Percentiles rank a stretch among this genome's conserved stretches.
Conservation (phyloP, 2,797 vertebrate species). For the Sylvilagus floridanus region DNA sequence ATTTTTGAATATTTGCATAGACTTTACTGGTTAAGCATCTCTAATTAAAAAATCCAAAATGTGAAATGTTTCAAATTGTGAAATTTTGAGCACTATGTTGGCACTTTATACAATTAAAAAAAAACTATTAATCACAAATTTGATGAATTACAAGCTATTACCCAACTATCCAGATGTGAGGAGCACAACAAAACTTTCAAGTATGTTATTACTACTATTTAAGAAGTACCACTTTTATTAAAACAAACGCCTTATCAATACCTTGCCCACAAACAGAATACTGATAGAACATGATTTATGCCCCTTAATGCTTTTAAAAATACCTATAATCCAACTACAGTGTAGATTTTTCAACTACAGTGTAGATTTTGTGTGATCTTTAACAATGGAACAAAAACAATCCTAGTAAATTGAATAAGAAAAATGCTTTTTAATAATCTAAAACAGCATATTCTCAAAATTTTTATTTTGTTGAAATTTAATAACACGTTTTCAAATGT, state of each 20-base stretch:
- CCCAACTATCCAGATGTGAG: slow-evolving; percentile 6
- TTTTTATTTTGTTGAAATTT: slow-evolving; percentile 64
- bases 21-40: not conserved
- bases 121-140: slow-evolving; percentile 12
- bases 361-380: slow-evolving; percentile 28
- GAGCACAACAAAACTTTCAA: slow-evolving; percentile 12
- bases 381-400: slow-evolving; percentile 53
- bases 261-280: slow-evolving; percentile 4
- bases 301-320: slow-evolving; percentile 9
- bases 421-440: slow-evolving; percentile 44
- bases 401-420: slow-evolving; percentile 15
- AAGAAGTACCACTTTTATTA: slow-evolving; percentile 51
- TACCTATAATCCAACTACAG: slow-evolving; percentile 1
- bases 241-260: slow-evolving; percentile 62
- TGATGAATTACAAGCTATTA: slow-evolving; percentile 45
- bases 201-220: slow-evolving; percentile 26
- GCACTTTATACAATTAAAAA: slow-evolving; percentile 38
- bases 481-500: slow-evolving; percentile 57
- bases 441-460: slow-evolving; percentile 34
- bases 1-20: not conserved
- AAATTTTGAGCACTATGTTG: not conserved
- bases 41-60: not conserved
- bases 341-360: slow-evolving; percentile 27
- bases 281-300: slow-evolving; percentile 20
- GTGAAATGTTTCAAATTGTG: not conserved